Evolutionary conservation across 2,888 invertebrate species (phyloP).

Genomic region (Serripes groenlandicus): DNA sequence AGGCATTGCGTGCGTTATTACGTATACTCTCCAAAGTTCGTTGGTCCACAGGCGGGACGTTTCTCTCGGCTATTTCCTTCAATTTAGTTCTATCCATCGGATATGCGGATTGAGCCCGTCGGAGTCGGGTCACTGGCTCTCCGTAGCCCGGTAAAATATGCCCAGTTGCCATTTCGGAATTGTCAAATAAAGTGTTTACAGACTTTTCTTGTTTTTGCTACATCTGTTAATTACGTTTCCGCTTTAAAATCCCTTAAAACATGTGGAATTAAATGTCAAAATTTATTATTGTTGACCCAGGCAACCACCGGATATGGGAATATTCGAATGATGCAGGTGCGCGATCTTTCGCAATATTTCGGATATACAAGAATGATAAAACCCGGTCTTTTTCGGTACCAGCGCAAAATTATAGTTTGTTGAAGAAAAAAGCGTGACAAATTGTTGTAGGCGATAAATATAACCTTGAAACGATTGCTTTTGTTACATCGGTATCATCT

Average conservation of each 20-base stretch:
- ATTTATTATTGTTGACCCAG: slow-evolving; percentile 49
- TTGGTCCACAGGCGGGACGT: slow-evolving; percentile 62
- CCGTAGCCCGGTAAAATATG: slow-evolving; percentile 82
- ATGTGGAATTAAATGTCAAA: background rate
- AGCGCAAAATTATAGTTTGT: too few relatives aligned
- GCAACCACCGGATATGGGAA: slow-evolving; percentile 57
- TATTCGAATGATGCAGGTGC: slow-evolving; percentile 19
- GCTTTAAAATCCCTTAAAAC: background rate
- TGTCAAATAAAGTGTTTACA: background rate
- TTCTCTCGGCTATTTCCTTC: slow-evolving; percentile 62
- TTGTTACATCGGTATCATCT: too few relatives aligned
- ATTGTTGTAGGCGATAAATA: too few relatives aligned
- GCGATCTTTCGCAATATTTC: background rate
- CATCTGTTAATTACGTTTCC: background rate
- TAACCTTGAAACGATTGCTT: too few relatives aligned
- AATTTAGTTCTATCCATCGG: slow-evolving; percentile 75
- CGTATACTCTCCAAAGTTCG: slow-evolving; percentile 74
- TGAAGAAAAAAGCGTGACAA: too few relatives aligned
- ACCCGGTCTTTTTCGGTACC: too few relatives aligned
- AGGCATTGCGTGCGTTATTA: slow-evolving; percentile 74
- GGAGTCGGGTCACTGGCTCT: slow-evolving; percentile 75
- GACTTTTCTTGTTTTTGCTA: too few relatives aligned
- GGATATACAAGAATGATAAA: too few relatives aligned
- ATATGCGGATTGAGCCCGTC: slow-evolving; percentile 75
- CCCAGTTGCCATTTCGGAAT: slow-evolving; percentile 78